Conservation (phyloP, 2,113 vertebrate genomes). For the Anoplopoma fimbria region DNA sequence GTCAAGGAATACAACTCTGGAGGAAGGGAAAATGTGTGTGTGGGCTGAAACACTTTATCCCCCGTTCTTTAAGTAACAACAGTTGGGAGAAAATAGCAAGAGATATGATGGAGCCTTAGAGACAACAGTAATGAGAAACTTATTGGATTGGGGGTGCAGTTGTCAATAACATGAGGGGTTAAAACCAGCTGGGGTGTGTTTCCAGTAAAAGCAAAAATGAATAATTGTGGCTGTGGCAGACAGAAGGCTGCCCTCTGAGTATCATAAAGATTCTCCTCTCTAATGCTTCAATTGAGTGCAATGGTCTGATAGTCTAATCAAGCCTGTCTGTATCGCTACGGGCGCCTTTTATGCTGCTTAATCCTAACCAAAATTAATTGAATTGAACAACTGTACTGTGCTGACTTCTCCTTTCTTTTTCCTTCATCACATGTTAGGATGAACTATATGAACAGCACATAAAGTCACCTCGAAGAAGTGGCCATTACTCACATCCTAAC, state of each 20-base stretch:
- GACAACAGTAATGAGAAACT: constrained; percentile 41
- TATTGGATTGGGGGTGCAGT: constrained; percentile 29
- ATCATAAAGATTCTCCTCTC: constrained; percentile 56
- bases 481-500: constrained; percentile 26
- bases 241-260: constrained; percentile 47
- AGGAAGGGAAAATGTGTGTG: neutral
- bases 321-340: constrained; percentile 60
- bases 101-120: constrained; percentile 6
- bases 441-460: constrained; percentile 17
- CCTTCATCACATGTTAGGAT: constrained; percentile 21
- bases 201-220: constrained; percentile 52
- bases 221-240: constrained; percentile 53
- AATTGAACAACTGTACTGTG: constrained; percentile 47
- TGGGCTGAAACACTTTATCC: neutral
- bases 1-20: neutral
- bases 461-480: neutral
- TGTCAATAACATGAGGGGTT: constrained; percentile 60
- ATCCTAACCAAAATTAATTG: constrained; percentile 49
- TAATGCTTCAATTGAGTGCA: constrained; percentile 58
- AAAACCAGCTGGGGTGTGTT: constrained; percentile 56
- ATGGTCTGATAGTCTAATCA: constrained; percentile 67
- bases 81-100: constrained; percentile 1
- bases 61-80: neutral
- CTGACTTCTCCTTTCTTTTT: constrained; percentile 45
- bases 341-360: constrained; percentile 49